Base-by-base conservation (phyloP, 2,888 invertebrate genomes). In the Lasioglossum oenotherae region DNA sequence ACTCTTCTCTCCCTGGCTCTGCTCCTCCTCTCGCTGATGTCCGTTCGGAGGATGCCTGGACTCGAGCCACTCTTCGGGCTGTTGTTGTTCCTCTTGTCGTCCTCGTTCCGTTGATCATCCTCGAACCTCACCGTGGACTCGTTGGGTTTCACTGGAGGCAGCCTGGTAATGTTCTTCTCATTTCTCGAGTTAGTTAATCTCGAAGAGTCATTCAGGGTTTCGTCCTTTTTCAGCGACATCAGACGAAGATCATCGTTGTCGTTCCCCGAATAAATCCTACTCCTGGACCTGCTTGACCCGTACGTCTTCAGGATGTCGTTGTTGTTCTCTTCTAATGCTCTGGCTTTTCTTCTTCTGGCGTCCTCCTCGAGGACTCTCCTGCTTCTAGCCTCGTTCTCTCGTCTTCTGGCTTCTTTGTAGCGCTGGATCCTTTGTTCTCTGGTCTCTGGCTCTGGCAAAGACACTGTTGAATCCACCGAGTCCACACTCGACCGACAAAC, bases 331-430 rank as follows among this genome's bases (percentile, higher is more conserved):
- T 92, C 92, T 0, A n/a, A 4, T 6, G 92, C 91, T 44, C 91
- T 87, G 0, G 93, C 92, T 72, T 90, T 92, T 12, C 94, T 88
- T 31, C 92, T 91, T 67, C 92, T 92, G 0, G 94, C 94, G 60
- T 94, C 94, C 64, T 94, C 94, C 57, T 94, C 94, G 27, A 94
- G 89, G 0, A 94, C 93, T 3, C 93, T 89, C 3, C 92, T 92
- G 60, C 93, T 94, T 41, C 94, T 90, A 1, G 94, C 95, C 85
- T 95, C 95, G 88, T 95, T 93, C 82, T 94, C 94, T 0, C 95
- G 92, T 72, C 94, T 91, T 41, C 94, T 91, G 3, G 94, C 93
- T 84, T 94, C 95, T 82, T 94, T 95, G 91, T 94, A 95, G 72
- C 94, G 92, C 76, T 95, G 94, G 60, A 95, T 95, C 81, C 95